Evolutionary conservation across 2,113 vertebrate genomes (phyloP).

Genomic region (Hyperopisus bebe): DNA sequence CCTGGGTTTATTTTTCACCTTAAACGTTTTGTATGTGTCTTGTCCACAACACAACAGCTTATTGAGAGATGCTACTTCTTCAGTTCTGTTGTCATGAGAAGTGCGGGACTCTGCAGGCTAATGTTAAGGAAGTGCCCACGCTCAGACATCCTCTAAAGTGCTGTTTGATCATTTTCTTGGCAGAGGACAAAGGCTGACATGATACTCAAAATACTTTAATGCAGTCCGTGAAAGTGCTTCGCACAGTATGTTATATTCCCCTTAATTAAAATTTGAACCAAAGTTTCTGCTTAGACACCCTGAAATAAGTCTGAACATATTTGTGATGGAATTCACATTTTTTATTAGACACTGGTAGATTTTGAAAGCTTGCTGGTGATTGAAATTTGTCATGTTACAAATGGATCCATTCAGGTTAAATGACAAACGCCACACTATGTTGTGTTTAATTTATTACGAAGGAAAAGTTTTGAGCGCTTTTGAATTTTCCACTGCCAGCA

Average conservation of each 20-base stretch:
- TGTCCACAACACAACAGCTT: neutral
- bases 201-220: neutral
- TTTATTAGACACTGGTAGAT: neutral
- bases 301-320: neutral
- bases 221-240: neutral
- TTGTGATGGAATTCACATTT: neutral
- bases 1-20: slow-evolving; percentile 27
- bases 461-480: neutral
- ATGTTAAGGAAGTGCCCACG: neutral
- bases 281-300: neutral
- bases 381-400: neutral
- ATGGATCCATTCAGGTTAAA: neutral
- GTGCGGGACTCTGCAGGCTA: neutral
- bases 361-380: neutral
- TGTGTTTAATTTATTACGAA: neutral
- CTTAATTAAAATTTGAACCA: neutral
- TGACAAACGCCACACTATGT: neutral
- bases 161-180: neutral
- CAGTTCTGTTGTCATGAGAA: neutral
- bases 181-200: slow-evolving; percentile 8
- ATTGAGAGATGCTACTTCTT: neutral
- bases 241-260: neutral
- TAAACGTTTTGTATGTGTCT: neutral
- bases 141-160: neutral
- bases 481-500: neutral